Percentiles rank a stretch among this genome's conserved stretches.
phyloP scores from a whole-genome alignment of 2,797 vertebrate species.

The Gobionotothen gibberifrons region DNA sequence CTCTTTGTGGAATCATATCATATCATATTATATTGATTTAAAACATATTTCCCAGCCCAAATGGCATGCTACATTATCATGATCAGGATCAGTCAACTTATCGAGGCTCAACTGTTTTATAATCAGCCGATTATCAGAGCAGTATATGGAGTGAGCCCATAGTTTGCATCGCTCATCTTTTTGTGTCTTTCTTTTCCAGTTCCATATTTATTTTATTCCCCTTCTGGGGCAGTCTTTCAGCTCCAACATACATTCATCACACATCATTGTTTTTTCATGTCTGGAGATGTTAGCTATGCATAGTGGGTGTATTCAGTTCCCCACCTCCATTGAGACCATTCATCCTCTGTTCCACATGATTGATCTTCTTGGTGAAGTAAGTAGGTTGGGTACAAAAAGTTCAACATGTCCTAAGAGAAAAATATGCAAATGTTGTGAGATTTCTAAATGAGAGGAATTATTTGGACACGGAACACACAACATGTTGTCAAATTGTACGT shows the following conservation, averaged over 20 bases:
- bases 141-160: not conserved
- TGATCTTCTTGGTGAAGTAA: conserved; percentile 17
- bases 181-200: not conserved
- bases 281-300: not conserved
- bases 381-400: conserved; percentile 3
- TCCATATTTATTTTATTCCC: not conserved
- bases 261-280: not conserved
- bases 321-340: not conserved
- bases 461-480: not conserved
- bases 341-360: conserved; percentile 6
- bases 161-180: not conserved
- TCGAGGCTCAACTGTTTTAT: conserved; percentile 13
- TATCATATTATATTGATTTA: conserved; percentile 7
- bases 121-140: conserved; percentile 30
- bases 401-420: not conserved
- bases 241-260: not conserved
- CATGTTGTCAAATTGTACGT: not conserved
- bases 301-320: not conserved
- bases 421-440: not conserved
- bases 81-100: conserved; percentile 20
- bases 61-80: conserved; percentile 13
- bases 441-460: not conserved
- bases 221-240: not conserved
- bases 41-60: not conserved
- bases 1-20: not conserved